phyloP scores from a whole-genome alignment of 2,113 vertebrate species.

The Loxodonta africana region DNA sequence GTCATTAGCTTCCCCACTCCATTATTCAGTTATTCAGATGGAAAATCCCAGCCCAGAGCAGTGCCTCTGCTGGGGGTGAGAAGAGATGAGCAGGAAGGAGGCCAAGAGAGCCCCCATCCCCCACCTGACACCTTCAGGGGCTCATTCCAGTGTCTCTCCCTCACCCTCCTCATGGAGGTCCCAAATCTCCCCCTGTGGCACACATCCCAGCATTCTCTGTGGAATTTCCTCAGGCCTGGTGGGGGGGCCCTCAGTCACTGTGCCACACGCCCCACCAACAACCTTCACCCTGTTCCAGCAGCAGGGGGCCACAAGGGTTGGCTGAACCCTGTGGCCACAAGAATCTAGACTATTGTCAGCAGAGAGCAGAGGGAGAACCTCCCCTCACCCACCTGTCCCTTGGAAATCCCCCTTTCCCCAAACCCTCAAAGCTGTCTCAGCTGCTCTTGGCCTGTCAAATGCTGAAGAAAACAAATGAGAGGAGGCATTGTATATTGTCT shows the following conservation, averaged over 20 bases:
- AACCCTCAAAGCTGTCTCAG: constrained; percentile 64
- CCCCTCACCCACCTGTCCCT: neutral
- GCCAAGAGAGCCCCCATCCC: neutral
- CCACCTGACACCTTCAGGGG: constrained; percentile 9
- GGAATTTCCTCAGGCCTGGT: constrained; percentile 60
- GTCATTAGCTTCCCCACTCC: neutral
- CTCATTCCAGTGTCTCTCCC: neutral
- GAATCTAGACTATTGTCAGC: neutral
- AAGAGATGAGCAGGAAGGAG: constrained; percentile 12
- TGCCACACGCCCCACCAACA: neutral
- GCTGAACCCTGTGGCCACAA: neutral
- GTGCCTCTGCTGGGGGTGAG: neutral
- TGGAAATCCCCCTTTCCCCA: constrained; percentile 66
- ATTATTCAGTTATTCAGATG: constrained; percentile 60
- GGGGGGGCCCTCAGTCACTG: neutral
- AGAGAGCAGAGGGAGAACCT: neutral
- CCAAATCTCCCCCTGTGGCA: neutral
- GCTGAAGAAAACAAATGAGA: constrained; percentile 68
- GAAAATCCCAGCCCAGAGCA: constrained; percentile 43
- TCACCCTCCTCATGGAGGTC: neutral
- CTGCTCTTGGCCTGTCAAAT: constrained; percentile 75
- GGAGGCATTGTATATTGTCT: constrained; percentile 71
- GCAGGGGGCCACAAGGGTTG: neutral
- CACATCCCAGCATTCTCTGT: neutral
- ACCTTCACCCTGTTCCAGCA: neutral